Evolutionary conservation across 2,888 invertebrate species (phyloP).

Genomic region (Thera obeliscata): DNA sequence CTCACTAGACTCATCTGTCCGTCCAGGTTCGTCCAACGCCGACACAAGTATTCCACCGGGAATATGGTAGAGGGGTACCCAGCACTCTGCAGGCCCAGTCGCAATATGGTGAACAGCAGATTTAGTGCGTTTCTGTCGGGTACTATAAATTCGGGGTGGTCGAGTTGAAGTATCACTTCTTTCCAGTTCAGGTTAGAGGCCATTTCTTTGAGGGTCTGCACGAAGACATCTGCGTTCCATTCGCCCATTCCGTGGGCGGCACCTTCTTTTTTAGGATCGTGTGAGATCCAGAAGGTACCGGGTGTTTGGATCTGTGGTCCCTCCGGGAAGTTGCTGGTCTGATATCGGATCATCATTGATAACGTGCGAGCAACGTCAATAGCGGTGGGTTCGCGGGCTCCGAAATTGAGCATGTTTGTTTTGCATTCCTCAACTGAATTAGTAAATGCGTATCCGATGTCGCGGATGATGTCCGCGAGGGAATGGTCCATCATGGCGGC

Average conservation of each 20-base stretch:
- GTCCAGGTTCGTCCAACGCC: slow-evolving; percentile 96
- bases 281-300: slow-evolving; percentile 86
- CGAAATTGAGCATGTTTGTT: slow-evolving; percentile 91
- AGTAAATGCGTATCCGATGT: slow-evolving; percentile 96
- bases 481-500: slow-evolving; percentile 89
- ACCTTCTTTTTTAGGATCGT: slow-evolving; percentile 81
- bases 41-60: slow-evolving; percentile 95
- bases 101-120: slow-evolving; percentile 92
- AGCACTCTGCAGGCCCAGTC: slow-evolving; percentile 91
- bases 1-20: slow-evolving; percentile 95
- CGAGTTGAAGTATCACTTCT: slow-evolving; percentile 95
- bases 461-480: slow-evolving; percentile 94
- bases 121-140: slow-evolving; percentile 94
- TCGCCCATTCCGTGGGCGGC: slow-evolving; percentile 81
- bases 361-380: slow-evolving; percentile 93
- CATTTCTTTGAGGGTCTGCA: slow-evolving; percentile 95
- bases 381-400: slow-evolving; percentile 92
- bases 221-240: slow-evolving; percentile 98
- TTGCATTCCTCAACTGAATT: slow-evolving; percentile 94
- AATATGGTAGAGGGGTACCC: slow-evolving; percentile 89
- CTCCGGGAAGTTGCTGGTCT: slow-evolving; percentile 83
- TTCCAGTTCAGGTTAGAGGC: slow-evolving; percentile 95
- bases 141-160: slow-evolving; percentile 94
- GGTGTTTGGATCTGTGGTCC: slow-evolving; percentile 89
- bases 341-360: slow-evolving; percentile 94